Base-by-base conservation (phyloP, 2,113 vertebrate genomes). In the Apaloderma vittatum region DNA sequence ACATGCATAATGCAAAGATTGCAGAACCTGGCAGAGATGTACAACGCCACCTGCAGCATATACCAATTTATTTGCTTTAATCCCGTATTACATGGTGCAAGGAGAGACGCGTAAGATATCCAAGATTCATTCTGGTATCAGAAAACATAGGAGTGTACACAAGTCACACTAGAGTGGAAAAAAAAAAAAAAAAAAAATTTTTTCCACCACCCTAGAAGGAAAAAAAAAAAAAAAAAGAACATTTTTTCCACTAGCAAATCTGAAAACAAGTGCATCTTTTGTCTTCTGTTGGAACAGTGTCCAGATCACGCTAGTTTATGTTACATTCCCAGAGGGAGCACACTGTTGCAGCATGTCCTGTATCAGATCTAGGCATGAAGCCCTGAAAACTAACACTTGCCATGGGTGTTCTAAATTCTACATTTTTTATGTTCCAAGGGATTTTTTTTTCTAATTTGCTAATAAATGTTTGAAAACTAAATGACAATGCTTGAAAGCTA, bases 201-300 rank as follows among this genome's bases (percentile, higher is more conserved):
- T n/a, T 93, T 77, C 45, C 52, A 81, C 77, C n/a, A n/a, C n/a
- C n/a, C n/a, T n/a, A n/a, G n/a, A n/a, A n/a, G n/a, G n/a, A n/a
- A n/a, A n/a, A n/a, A n/a, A n/a, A n/a, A 7, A 40, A 15, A 52
- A 5, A 37, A 82, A 10, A 61, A 16, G 2, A 76, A 65, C 4
- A 40, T 70, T 86, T 70, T 86, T 93, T 77, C 45, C 52, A 81
- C 77, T 40, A 63, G 37, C 24, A 81, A 67, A 72, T 81, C 45
- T 26, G 18, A 91, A 86, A 86, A 88, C 75, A 97, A 95, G 65
- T 81, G 30, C 48, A 92, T 81, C 80, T 91, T 83, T 86, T 96
- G 86, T 91, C 61, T 84, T 86, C 75, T 46, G 18, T 43, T 63
- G 76, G 67, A 90, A 75, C 8, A 36, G 52, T 5, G n/a, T 67